A percentile compares a stretch with the other conserved stretches of the same genome.
Conservation (phyloP, 2,797 vertebrate species). For the Graptemys geographica region DNA sequence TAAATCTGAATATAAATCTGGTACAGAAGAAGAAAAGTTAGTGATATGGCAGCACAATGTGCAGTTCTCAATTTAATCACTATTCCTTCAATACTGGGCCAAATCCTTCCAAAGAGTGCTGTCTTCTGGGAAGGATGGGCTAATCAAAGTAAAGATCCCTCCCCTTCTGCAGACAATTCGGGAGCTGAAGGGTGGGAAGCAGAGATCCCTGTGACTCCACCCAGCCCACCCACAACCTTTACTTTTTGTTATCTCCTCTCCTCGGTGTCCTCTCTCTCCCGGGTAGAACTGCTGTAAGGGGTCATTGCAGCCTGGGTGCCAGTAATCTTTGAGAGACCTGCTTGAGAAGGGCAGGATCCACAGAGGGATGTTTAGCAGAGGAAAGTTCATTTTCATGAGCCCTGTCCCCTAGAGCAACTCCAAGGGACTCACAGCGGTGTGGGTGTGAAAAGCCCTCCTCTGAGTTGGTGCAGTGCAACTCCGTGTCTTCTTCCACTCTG, state of each 20-base stretch:
- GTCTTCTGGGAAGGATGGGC: neutral
- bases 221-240: neutral
- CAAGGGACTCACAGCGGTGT: too few relatives aligned
- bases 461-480: too few relatives aligned
- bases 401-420: too few relatives aligned
- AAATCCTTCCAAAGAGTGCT: neutral
- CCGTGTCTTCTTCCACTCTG: neutral
- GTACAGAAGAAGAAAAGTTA: neutral
- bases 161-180: neutral
- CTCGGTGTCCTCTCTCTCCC: neutral
- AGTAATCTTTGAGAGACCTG: too few relatives aligned
- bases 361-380: neutral
- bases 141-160: accelerated
- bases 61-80: neutral
- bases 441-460: too few relatives aligned
- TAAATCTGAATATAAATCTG: too few relatives aligned
- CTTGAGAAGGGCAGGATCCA: neutral
- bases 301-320: too few relatives aligned
- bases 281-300: neutral
- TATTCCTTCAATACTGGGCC: neutral
- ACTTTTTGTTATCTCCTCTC: too few relatives aligned
- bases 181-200: neutral
- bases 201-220: neutral
- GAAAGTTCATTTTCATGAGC: too few relatives aligned
- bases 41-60: neutral